Percentiles rank a stretch among this genome's conserved stretches.
phyloP scores from a whole-genome alignment of 2,113 vertebrate genomes.

The Perca flavescens region DNA sequence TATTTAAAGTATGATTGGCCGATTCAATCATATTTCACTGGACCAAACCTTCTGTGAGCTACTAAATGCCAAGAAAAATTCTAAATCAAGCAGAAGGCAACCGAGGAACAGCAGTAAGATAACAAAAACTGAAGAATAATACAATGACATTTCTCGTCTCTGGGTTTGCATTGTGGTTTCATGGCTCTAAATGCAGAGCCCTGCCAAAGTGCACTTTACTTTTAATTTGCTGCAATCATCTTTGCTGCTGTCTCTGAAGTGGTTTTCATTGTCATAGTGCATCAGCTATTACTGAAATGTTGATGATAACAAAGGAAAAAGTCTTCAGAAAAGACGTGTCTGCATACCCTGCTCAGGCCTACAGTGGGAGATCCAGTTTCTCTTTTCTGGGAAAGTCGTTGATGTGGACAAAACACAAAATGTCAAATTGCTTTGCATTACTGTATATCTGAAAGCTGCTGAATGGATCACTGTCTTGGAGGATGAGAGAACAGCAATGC shows the following conservation, averaged over 20 bases:
- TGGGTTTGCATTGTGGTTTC: neutral
- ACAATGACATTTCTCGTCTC: neutral
- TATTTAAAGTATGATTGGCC: neutral
- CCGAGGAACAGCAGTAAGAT: neutral
- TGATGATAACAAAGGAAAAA: conserved; percentile 26
- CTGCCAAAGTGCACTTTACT: conserved; percentile 10
- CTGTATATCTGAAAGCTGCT: conserved; percentile 18
- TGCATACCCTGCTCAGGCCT: neutral
- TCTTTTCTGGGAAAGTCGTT: neutral
- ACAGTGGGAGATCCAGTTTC: neutral
- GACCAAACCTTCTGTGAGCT: neutral
- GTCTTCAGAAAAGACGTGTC: neutral
- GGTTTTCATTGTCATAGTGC: conserved; percentile 21
- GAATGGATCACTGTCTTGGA: conserved; percentile 33
- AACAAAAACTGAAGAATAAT: conserved; percentile 29
- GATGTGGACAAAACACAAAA: conserved; percentile 10
- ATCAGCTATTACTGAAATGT: conserved; percentile 23
- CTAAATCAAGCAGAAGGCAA: conserved; percentile 18
- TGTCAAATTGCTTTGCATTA: conserved; percentile 33
- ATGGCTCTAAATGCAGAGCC: conserved; percentile 2
- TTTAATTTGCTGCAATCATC: conserved; percentile 30
- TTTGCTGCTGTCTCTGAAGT: conserved; percentile 22
- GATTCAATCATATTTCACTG: conserved; percentile 4
- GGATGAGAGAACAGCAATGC: conserved; percentile 17
- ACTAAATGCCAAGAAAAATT: conserved; percentile 27